These are phyloP conservation scores for Erythrocebus patas DNA, from an alignment of 2,113 vertebrate genomes.

Conservation along the genomic window DNA sequence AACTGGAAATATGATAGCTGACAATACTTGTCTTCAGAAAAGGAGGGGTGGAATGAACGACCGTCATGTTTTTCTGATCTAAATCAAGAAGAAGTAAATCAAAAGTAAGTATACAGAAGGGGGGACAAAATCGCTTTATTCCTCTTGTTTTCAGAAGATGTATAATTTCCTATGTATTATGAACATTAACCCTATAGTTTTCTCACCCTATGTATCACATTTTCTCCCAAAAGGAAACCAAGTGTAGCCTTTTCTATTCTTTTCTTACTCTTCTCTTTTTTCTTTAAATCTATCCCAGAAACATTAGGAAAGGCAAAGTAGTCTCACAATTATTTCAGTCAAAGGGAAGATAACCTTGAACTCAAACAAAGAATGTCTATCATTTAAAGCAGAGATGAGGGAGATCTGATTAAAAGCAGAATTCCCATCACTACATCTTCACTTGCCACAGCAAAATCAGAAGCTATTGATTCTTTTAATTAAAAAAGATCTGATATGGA, in stretches of 20 bases:
- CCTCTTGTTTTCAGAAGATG: background rate
- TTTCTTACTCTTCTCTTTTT: background rate
- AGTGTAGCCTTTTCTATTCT: background rate
- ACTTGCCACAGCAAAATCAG: conserved; percentile 31
- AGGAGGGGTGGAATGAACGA: background rate
- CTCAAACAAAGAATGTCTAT: conserved; percentile 40
- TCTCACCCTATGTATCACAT: background rate
- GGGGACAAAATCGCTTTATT: background rate
- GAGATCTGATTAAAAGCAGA: conserved; percentile 69
- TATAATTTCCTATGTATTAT: background rate
- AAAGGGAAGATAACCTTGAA: conserved; percentile 66
- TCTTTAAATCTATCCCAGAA: background rate
- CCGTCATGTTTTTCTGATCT: background rate
- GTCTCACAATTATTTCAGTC: conserved; percentile 24
- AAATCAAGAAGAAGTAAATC: background rate
- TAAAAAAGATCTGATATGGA: conserved; percentile 65
- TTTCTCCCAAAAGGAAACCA: background rate
- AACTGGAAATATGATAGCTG: background rate
- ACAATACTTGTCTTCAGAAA: background rate
- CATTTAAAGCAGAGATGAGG: conserved; percentile 53
- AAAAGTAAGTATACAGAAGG: background rate
- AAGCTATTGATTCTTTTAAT: conserved; percentile 72
- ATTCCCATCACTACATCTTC: conserved; percentile 51
- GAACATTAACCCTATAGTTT: background rate
- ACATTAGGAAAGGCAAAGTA: conserved; percentile 30